Evolutionary conservation across 2,113 vertebrate species (phyloP).

Genomic region (Theristicus caerulescens): DNA sequence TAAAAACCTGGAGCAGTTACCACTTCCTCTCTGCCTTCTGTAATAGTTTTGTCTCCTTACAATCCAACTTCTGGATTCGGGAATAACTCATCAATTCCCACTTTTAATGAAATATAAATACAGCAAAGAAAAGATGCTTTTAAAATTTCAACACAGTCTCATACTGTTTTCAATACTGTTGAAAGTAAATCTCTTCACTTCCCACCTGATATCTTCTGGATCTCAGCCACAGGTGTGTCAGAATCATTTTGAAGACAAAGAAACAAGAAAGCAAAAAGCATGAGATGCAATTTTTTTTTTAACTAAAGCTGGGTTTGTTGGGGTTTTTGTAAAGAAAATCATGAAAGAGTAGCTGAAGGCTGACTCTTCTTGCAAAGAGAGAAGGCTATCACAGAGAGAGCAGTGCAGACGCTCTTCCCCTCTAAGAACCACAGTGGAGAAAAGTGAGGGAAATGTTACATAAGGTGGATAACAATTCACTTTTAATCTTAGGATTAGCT

Average conservation of each 20-base stretch:
- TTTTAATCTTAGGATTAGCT: neutral
- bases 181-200: neutral
- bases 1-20: neutral
- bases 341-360: neutral
- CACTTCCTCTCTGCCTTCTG: neutral
- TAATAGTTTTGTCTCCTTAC: neutral
- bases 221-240: neutral
- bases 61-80: neutral
- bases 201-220: neutral
- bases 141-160: neutral
- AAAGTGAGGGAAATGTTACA: neutral
- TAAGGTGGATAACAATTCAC: fast-evolving
- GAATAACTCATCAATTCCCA: neutral
- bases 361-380: neutral
- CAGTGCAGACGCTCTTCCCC: neutral
- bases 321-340: neutral
- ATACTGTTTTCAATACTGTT: neutral
- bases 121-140: neutral
- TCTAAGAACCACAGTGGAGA: neutral
- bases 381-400: neutral
- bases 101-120: neutral
- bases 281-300: neutral
- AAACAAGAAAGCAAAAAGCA: neutral
- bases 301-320: neutral
- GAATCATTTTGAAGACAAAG: neutral